Evolutionary conservation across 2,888 invertebrate species (phyloP), one percentile per base, ranked within the genome.

Genomic region (Calameuta idolon): DNA sequence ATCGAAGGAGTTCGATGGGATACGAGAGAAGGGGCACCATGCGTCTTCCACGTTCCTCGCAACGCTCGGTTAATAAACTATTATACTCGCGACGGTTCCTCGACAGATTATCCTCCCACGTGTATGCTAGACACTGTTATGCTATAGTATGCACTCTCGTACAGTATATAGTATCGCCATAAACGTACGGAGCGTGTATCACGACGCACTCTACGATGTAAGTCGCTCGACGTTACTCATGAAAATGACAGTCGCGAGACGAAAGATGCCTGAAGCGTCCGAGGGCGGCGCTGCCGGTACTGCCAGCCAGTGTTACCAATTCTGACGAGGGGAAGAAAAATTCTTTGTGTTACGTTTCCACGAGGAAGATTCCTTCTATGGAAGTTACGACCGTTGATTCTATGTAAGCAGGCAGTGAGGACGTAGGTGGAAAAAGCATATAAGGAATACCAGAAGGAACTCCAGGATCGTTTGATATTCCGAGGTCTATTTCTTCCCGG

Each of bases 31-130:
- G 55, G 55, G 55, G 55, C 77, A 79, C 79, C 82, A 83, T 82
- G 82, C 83, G 80, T 84, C 82, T 83, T 84, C 77, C 76, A 81
- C 81, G 78, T 80, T 79, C 79, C 83, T 75, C 37, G 81, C 79
- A 82, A 85, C 80, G 85, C 85, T 87, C 85, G 83, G 84, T 87
- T 87, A 85, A 87, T 87, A 87, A 87, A 84, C 87, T 83, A 87
- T 87, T 87, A 87, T 87, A 55, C 55, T 55, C 55, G 55, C 55
- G 55, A 55, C 55, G 55, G 23, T 55, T 55, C 55, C 55, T 55
- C 55, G 55, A 55, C 55, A 55, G 55, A 55, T 55, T 55, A 55
- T 55, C 55, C 55, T 55, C 55, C 55, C 55, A 55, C 55, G 55
- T 55, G 55, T 23, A 55, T 23, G 55, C 9, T 23, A 15, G 40